Base-by-base conservation (phyloP, 2,888 invertebrate genomes). In the Rosalia funebris region DNA sequence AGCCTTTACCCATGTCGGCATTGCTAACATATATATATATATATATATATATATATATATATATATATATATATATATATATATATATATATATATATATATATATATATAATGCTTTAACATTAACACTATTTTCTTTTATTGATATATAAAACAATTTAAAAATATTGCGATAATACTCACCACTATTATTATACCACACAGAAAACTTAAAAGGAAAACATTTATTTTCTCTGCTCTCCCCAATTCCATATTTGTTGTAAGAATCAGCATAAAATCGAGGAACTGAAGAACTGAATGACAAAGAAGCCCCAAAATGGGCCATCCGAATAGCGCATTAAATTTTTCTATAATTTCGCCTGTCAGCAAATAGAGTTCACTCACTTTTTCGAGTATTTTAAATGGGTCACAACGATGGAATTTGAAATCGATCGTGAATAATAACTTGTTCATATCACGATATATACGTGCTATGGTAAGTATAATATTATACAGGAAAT, bases 291-390 rank as follows among this genome's bases (percentile, higher is more conserved):
- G 3, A 3, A 25, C 3, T 7, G 7, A 25, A 5, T 44, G 44
- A 10, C 11, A 20, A 11, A 44, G 17, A 9, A 25, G 1, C 4
- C 17, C 4, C 3, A 44, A 44, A 1, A 44, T n/a, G 12, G 2
- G 5, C 39, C 50, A 50, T 1, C 50, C 50, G 2, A 20, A 50
- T 36, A 50, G n/a, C 2, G 3, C 10, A 19, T 50, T 50, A 37
- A 50, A 50, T 5, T 7, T 50, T 7, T 25, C 37, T 14, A 50
- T 2, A n/a, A 15, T 14, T 15, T 19, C 9, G 11, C 37, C 37
- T 19, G 37, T 0, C 1, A 7, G 4, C n/a, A 50, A 12, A 7
- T 34, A 36, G 1, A n/a, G 11, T 12, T n/a, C 19, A 1, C 12
- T 37, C 4, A 37, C 37, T 1, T 50, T 37, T 12, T 36, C 15